Evolutionary conservation across 1,140 invertebrate genomes (phyloP).

Genomic region (Drosophila suzukii): DNA sequence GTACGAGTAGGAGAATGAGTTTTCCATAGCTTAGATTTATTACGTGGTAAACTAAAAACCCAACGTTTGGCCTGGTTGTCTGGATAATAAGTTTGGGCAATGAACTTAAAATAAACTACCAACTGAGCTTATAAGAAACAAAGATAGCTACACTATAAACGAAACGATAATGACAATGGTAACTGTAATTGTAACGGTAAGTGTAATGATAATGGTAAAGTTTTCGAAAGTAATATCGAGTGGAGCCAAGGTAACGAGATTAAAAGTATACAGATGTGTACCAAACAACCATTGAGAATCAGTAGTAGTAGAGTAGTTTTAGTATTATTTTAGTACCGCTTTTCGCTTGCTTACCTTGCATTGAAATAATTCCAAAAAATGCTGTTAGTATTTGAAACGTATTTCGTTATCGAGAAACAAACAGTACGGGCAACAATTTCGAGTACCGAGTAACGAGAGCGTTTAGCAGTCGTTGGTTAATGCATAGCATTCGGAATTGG

Average conservation of each 20-base stretch:
- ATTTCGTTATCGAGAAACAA: slow-evolving; percentile 49
- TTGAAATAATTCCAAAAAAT: slow-evolving; percentile 99
- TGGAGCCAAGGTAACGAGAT: slow-evolving; percentile 71
- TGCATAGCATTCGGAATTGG: slow-evolving; percentile 71
- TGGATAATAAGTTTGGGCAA: slow-evolving; percentile 41
- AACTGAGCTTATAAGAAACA: slow-evolving; percentile 48
- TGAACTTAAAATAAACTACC: slow-evolving; percentile 57
- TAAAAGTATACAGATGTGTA: slow-evolving; percentile 75
- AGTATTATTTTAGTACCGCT: slow-evolving; percentile 76
- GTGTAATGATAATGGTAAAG: slow-evolving; percentile 1
- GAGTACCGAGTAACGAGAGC: slow-evolving; percentile 50
- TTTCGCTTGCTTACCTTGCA: slow-evolving; percentile 93
- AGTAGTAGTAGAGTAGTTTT: slow-evolving; percentile 66
- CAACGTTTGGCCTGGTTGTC: slow-evolving; percentile 67
- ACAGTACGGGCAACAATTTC: slow-evolving; percentile 56
- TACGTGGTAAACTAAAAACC: slow-evolving; percentile 58
- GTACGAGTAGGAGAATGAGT: slow-evolving; percentile 31
- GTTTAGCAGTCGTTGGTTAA: slow-evolving; percentile 62
- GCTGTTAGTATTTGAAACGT: slow-evolving; percentile 88
- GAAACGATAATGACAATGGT: slow-evolving; percentile 75
- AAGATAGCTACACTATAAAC: slow-evolving; percentile 67
- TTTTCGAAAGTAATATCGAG: slow-evolving; percentile 10
- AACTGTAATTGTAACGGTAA: slow-evolving; percentile 52
- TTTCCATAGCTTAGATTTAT: slow-evolving; percentile 70
- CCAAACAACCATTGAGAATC: slow-evolving; percentile 85